A percentile compares a stretch with the other conserved stretches of the same genome.
Evolutionary conservation across 2,888 invertebrate species (phyloP).

Genomic region (Oxyteleia sp.): DNA sequence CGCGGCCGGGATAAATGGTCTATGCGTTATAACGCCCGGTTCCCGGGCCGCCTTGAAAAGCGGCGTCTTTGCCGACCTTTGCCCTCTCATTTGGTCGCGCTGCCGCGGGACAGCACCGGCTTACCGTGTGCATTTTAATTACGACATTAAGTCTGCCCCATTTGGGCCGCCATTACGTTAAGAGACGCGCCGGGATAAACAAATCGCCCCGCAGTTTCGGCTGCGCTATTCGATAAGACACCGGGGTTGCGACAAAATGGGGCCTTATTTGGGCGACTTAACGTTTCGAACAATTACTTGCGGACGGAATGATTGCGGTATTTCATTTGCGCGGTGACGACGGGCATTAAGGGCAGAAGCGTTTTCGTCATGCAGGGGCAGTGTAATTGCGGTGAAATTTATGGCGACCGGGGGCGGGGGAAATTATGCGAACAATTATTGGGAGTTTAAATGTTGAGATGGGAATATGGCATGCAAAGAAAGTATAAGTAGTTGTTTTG

Average conservation of each 20-base stretch:
- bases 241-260: background rate
- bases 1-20: constrained; percentile 73
- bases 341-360: background rate
- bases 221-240: constrained; percentile 30
- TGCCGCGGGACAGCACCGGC: constrained; percentile 78
- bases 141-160: constrained; percentile 82
- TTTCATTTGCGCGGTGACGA: constrained; percentile 27
- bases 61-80: constrained; percentile 51
- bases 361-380: too few relatives aligned
- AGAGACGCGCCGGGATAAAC: constrained; percentile 59
- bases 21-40: constrained; percentile 74
- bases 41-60: too few relatives aligned
- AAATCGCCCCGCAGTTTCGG: constrained; percentile 47
- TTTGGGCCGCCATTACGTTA: constrained; percentile 74
- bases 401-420: too few relatives aligned
- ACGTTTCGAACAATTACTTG: constrained; percentile 40
- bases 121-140: constrained; percentile 85
- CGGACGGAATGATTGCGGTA: background rate
- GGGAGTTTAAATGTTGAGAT: too few relatives aligned
- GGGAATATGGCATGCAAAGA: too few relatives aligned
- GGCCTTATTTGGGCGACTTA: constrained; percentile 29
- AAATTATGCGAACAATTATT: too few relatives aligned
- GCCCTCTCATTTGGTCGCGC: constrained; percentile 77
- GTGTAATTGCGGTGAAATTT: too few relatives aligned
- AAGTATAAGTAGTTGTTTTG: too few relatives aligned